phyloP scores from a whole-genome alignment of 2,888 invertebrate species.

The Hydropsyche betteni region DNA sequence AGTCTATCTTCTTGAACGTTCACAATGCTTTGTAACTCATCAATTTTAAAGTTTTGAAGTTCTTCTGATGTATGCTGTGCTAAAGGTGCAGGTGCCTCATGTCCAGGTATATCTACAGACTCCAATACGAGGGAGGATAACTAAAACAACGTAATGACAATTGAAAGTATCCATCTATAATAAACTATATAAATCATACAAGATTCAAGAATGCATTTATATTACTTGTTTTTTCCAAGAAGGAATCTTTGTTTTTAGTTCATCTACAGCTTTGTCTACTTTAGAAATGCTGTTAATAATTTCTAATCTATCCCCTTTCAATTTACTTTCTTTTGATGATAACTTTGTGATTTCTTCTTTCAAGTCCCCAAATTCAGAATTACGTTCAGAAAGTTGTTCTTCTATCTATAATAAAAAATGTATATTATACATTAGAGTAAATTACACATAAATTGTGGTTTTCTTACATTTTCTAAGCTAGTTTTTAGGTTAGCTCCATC shows the following conservation, averaged over 20 bases:
- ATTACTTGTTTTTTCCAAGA: slow-evolving; percentile 66
- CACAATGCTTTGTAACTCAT: slow-evolving; percentile 69
- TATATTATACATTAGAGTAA: background rate
- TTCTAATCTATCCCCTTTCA: slow-evolving; percentile 77
- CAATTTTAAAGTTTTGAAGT: slow-evolving; percentile 66
- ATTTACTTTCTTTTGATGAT: slow-evolving; percentile 71
- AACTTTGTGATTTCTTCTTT: slow-evolving; percentile 73
- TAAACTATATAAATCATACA: background rate
- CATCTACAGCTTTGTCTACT: slow-evolving; percentile 67
- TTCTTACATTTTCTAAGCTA: slow-evolving; percentile 64
- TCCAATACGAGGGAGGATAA: slow-evolving; percentile 69
- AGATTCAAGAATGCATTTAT: background rate
- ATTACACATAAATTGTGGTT: too few relatives aligned
- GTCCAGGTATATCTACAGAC: slow-evolving; percentile 59
- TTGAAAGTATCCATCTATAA: background rate
- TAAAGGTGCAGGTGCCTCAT: slow-evolving; percentile 63
- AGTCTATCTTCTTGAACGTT: slow-evolving; percentile 69
- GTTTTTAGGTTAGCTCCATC: slow-evolving; percentile 66
- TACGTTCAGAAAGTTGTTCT: slow-evolving; percentile 67
- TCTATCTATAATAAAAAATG: slow-evolving; percentile 58
- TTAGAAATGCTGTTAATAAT: slow-evolving; percentile 75
- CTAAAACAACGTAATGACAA: slow-evolving; percentile 55
- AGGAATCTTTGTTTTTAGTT: slow-evolving; percentile 67
- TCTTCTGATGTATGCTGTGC: slow-evolving; percentile 73
- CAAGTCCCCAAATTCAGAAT: slow-evolving; percentile 67